Base-by-base conservation (phyloP, 2,113 vertebrate genomes). In the Atractosteus spatula region DNA sequence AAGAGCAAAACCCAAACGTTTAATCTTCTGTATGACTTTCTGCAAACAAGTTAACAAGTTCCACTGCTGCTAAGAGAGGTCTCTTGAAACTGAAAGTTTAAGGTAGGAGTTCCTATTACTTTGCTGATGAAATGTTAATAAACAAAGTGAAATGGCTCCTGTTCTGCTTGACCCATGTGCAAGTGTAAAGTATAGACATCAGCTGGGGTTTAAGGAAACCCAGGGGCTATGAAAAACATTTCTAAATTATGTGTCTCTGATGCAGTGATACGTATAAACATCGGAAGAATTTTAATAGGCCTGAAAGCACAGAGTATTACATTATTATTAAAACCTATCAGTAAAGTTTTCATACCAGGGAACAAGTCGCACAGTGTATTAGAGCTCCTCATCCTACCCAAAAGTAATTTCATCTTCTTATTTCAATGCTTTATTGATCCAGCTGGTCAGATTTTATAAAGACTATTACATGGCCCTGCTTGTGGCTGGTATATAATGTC, bases 191-290 rank as follows among this genome's bases (percentile, higher is more conserved):
- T 91, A 89, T 79, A 91, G 85, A 91, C 83, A 89, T 84, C 86
- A 86, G 86, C 90, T 89, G 86, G 84, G 84, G 88, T 90, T 89
- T 82, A 82, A 89, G 87, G 88, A 85, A 89, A 89, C 86, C 89
- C 88, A 83, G 81, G 83, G 90, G 88, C 88, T 90, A 91, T 82
- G 81, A 87, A 83, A 80, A 82, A 89, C 88, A 93, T 93, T 91
- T 85, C 92, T 93, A 89, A 93, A 91, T 91, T 89, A 93, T 92
- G 89, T 87, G 87, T 80, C 91, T 87, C 89, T 91, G 90, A 92
- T 92, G 88, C 90, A 83, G 90, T 90, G 89, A 91, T 92, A 91
- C 91, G 89, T 89, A 87, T 80, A 88, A 75, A 89, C 88, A 88
- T 92, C 88, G 79, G 87, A 90, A 77, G 90, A 92, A 91, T 92